Base-by-base conservation (phyloP, 2,113 vertebrate genomes). In the Caretta caretta region DNA sequence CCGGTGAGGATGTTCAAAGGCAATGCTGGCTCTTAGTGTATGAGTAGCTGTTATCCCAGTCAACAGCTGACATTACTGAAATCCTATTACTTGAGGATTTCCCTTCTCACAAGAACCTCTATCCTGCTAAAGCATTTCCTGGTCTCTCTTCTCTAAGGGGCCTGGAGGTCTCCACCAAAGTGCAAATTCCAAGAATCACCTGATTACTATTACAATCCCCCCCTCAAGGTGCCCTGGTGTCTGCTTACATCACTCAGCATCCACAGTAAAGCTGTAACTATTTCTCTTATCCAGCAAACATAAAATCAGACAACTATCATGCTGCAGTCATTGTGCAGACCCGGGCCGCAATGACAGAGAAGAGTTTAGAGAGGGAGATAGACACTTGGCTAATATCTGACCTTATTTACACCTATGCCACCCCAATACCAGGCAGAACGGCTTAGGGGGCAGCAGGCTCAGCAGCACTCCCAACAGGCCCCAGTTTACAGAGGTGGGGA, bases 141-240 rank as follows among this genome's bases (percentile, higher is more conserved):
- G 38, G 49, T 84, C 46, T 88, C 24, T 91, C 53, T 89, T 42
- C 54, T 50, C 35, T 5, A 53, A 10, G 17, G 12, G 11, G 35
- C 86, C 57, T 78, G 82, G 35, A 69, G 35, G 14, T 69, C 35
- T n/a, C 16, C 57, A 94, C 76, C 51, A 48, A 94, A 95, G 92
- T 59, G 69, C 48, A 2, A 95, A 90, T 90, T 94, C 72, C 78
- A 92, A 90, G 83, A 89, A 95, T 56, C 72, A 85, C 84, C 62
- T 25, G 31, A 35, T 65, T 95, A 95, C 88, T 20, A 93, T 90
- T 93, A 90, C 93, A 97, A 96, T 96, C 91, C 94, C 95, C 42
- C 76, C 5, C 90, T 1, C 92, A 80, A 90, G 95, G 81, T 80
- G 72, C 85, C 92, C 31, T 53, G 86, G 93, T 90, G 85, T 86